These are phyloP conservation scores for Haemorhous mexicanus DNA, from an alignment of 2,113 vertebrate species.

Conservation along the genomic window DNA sequence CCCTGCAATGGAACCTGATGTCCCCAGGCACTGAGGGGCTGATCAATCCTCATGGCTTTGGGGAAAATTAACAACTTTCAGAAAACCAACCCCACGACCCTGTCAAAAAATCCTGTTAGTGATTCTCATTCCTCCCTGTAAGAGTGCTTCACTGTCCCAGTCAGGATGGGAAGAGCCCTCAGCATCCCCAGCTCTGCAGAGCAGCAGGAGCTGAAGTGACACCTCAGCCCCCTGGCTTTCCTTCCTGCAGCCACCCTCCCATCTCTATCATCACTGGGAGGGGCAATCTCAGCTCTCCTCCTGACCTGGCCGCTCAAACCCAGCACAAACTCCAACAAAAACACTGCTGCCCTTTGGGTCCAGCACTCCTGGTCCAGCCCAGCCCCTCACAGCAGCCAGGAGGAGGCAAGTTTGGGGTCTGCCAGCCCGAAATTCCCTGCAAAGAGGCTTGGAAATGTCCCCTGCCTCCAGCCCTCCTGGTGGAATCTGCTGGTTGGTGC, in stretches of 20 bases:
- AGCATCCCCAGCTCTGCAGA: not conserved
- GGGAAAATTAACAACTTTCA: not conserved
- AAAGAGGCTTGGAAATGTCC: too few species aligned
- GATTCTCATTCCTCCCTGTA: not conserved
- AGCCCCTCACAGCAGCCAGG: not conserved
- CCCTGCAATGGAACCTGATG: not conserved
- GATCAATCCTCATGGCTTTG: not conserved
- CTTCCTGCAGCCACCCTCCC: not conserved
- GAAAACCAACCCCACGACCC: not conserved
- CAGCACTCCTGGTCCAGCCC: not conserved
- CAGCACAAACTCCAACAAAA: not conserved
- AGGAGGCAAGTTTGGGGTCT: not conserved
- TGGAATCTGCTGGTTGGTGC: too few species aligned
- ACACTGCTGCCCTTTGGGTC: accelerated
- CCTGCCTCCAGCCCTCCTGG: too few species aligned
- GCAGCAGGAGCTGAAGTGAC: not conserved
- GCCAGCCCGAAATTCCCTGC: too few species aligned
- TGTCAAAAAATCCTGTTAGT: not conserved
- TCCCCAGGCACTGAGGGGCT: not conserved
- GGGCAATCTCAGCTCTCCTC: not conserved
- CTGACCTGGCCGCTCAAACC: not conserved
- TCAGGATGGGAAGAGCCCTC: not conserved
- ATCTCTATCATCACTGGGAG: not conserved
- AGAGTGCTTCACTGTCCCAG: not conserved
- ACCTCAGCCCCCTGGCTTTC: not conserved